phyloP scores from a whole-genome alignment of 2,113 vertebrate genomes.

The Rhodinocichla rosea region DNA sequence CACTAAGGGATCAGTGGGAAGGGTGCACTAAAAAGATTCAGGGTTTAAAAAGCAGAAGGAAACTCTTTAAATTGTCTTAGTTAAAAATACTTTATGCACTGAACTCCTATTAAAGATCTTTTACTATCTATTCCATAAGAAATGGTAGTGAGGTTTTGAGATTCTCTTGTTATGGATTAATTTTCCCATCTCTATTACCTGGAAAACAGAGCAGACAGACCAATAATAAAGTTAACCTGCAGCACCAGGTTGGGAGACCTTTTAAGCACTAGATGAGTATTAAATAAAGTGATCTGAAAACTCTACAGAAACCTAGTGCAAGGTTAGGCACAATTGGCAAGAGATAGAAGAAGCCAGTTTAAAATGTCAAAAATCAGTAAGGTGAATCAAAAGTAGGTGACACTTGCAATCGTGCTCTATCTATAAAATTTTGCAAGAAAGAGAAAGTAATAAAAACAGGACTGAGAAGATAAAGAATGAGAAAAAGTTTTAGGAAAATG shows the following conservation, averaged over 20 bases:
- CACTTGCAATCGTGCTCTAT: background rate
- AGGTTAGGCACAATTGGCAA: rapidly evolving
- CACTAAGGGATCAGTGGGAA: background rate
- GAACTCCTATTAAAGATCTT: background rate
- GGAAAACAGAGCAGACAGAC: background rate
- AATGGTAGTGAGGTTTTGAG: background rate
- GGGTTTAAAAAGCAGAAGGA: background rate
- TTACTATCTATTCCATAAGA: background rate
- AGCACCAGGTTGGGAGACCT: background rate
- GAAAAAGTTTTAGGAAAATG: background rate
- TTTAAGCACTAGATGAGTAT: background rate
- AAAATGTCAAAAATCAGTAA: background rate
- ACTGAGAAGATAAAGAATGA: background rate
- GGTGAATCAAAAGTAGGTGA: background rate
- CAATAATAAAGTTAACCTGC: background rate
- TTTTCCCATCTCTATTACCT: background rate
- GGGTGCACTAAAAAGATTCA: background rate
- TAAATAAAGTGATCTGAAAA: background rate
- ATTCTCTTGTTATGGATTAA: background rate
- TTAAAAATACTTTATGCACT: background rate
- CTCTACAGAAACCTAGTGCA: background rate
- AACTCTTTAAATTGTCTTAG: background rate
- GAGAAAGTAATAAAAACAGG: background rate
- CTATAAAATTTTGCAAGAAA: background rate
- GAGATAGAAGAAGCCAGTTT: background rate